These are phyloP conservation scores for Eilema griseolum DNA, from an alignment of 2,888 invertebrate genomes.

Conservation along the genomic window DNA sequence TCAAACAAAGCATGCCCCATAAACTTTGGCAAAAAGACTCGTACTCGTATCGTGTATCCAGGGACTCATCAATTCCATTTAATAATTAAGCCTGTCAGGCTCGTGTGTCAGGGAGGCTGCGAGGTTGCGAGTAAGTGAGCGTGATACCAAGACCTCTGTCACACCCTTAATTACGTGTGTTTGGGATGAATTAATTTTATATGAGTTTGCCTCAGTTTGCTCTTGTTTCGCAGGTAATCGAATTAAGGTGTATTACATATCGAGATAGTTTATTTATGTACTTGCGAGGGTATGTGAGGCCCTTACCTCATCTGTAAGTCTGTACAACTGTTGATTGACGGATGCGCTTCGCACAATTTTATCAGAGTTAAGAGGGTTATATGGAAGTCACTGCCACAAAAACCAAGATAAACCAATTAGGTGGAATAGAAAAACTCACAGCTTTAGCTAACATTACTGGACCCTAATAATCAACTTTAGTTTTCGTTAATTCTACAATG, in stretches of 20 bases:
- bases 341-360: no score
- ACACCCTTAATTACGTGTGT: constrained; percentile 46
- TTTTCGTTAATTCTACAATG: no score
- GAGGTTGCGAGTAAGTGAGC: constrained; percentile 24
- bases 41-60: constrained; percentile 35
- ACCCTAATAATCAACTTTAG: no score
- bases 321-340: no score
- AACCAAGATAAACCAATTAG: no score
- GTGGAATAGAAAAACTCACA: no score
- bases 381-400: no score
- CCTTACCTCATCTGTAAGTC: no score
- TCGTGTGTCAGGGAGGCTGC: constrained; percentile 35
- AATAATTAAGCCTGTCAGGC: constrained; percentile 53
- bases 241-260: constrained; percentile 17
- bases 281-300: background rate
- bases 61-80: constrained; percentile 55
- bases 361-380: no score
- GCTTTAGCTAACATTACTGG: no score
- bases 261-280: background rate
- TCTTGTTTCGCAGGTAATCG: constrained; percentile 22
- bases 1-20: constrained; percentile 2
- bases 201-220: constrained; percentile 36
- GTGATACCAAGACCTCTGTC: constrained; percentile 48
- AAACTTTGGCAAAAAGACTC: constrained; percentile 36
- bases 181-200: constrained; percentile 46